Percentiles rank a stretch among this genome's conserved stretches.
Evolutionary conservation across 2,888 invertebrate genomes (phyloP).

Genomic region (Platyscelio sp.): DNA sequence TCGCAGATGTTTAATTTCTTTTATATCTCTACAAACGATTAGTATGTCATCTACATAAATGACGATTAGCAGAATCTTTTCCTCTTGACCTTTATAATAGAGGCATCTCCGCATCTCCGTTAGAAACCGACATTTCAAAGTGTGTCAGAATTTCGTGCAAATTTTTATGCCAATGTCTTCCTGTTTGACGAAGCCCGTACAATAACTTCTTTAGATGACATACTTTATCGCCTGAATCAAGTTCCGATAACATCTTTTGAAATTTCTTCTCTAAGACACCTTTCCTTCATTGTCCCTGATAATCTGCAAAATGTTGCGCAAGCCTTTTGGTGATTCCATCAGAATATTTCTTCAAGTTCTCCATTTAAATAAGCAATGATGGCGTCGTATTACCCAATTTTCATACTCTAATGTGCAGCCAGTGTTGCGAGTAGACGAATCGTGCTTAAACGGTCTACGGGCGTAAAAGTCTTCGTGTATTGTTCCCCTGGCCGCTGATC

Average conservation of each 20-base stretch:
- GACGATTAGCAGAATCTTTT: neutral
- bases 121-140: neutral
- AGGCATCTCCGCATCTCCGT: neutral
- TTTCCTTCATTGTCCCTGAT: neutral
- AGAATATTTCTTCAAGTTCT: neutral
- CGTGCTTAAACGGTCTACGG: too few relatives aligned
- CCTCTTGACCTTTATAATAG: neutral
- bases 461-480: too few relatives aligned
- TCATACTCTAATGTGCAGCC: neutral
- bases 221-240: neutral
- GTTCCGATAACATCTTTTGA: neutral
- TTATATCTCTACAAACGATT: neutral
- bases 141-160: neutral
- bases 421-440: too few relatives aligned
- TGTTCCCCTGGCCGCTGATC: too few relatives aligned
- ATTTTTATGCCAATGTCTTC: slow-evolving; percentile 4
- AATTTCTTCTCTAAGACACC: neutral
- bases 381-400: neutral
- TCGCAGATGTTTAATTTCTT: neutral
- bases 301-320: neutral
- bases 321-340: neutral
- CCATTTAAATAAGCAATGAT: neutral
- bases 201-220: neutral
- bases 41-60: neutral
- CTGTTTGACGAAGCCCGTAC: slow-evolving; percentile 9